A percentile compares a stretch with the other conserved stretches of the same genome.
Evolutionary conservation across 1,140 invertebrate species (phyloP).

Genomic region (Drosophila pseudoobscura): DNA sequence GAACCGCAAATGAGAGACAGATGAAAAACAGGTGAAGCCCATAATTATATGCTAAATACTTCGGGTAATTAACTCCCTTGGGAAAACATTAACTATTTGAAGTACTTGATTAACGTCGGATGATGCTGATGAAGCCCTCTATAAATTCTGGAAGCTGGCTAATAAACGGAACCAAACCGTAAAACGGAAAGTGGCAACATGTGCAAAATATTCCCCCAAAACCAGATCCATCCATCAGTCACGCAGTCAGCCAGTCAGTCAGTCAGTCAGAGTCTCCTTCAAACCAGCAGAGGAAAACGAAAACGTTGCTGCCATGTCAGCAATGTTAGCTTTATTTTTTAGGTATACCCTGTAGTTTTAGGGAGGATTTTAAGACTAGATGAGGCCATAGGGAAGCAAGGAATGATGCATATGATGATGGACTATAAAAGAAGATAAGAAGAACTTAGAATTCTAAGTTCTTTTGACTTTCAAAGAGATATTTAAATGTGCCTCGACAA

Average conservation of each 20-base stretch:
- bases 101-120: constrained; percentile 50
- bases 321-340: constrained; percentile 6
- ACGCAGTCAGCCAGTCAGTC: background rate
- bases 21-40: constrained; percentile 44
- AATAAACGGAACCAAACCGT: constrained; percentile 10
- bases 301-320: constrained; percentile 25
- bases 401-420: too few relatives aligned
- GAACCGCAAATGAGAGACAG: constrained; percentile 11
- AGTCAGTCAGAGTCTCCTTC: constrained; percentile 1
- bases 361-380: background rate
- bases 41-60: constrained; percentile 81
- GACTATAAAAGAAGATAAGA: too few relatives aligned
- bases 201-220: constrained; percentile 52
- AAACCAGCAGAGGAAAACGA: constrained; percentile 11
- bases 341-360: background rate
- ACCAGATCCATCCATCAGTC: constrained; percentile 10
- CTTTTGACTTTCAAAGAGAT: background rate
- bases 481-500: too few relatives aligned
- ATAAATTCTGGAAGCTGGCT: constrained; percentile 2
- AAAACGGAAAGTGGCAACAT: constrained; percentile 43
- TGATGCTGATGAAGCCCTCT: constrained; percentile 24
- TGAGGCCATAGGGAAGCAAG: too few relatives aligned
- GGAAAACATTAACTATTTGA: constrained; percentile 30
- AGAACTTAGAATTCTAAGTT: too few relatives aligned
- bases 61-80: constrained; percentile 68